Percentiles rank a stretch among this genome's conserved stretches.
Evolutionary conservation across 2,888 invertebrate genomes (phyloP).

Genomic region (Zygaena filipendulae): DNA sequence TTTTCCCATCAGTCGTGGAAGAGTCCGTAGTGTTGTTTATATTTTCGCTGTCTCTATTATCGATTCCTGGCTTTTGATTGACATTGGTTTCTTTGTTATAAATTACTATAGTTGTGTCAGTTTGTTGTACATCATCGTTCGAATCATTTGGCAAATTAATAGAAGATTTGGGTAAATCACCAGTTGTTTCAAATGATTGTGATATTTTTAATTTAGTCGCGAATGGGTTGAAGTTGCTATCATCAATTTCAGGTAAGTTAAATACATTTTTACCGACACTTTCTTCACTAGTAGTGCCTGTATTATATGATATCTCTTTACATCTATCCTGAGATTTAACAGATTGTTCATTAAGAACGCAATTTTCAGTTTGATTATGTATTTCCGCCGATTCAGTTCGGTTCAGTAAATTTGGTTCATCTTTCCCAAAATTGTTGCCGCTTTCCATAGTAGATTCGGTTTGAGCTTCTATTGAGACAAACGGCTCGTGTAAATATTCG

Average conservation of each 20-base stretch:
- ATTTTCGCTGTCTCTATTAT: too few species aligned
- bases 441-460: not conserved
- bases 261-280: slow-evolving; percentile 34
- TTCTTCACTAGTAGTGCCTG: not conserved
- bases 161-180: too few species aligned
- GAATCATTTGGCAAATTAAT: too few species aligned
- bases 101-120: slow-evolving; percentile 5
- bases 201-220: slow-evolving; percentile 37
- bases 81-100: slow-evolving; percentile 6
- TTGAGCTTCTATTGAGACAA: too few species aligned
- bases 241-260: slow-evolving; percentile 50
- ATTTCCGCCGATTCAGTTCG: not conserved
- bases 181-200: too few species aligned
- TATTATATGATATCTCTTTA: not conserved
- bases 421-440: slow-evolving; percentile 4
- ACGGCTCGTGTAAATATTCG: too few species aligned
- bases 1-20: slow-evolving; percentile 33
- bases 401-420: slow-evolving; percentile 1
- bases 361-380: not conserved
- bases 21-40: slow-evolving; percentile 27
- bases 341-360: not conserved
- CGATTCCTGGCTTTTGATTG: not conserved
- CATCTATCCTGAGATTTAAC: not conserved
- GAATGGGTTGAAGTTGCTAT: slow-evolving; percentile 43
- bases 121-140: slow-evolving; percentile 13